Base-by-base conservation (phyloP, 2,113 vertebrate species). In the Perccottus glenii region DNA sequence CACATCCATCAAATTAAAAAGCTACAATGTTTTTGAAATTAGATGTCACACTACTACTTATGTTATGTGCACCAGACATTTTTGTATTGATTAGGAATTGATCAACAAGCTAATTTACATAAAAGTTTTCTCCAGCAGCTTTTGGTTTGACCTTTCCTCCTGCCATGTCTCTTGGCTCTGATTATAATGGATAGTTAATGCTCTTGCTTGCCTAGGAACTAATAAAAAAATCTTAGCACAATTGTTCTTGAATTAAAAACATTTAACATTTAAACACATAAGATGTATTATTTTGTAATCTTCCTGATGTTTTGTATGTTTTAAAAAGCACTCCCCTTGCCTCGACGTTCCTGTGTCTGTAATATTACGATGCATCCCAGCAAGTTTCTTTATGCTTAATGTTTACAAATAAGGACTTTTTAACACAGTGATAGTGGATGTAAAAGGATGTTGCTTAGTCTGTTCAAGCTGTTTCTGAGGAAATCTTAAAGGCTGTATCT, bases 81-180 rank as follows among this genome's bases (percentile, higher is more conserved):
- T 42, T 36, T 60, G 64, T 59, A 60, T 79, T 70, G 73, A 73
- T 76, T 64, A 80, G 61, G 51, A 59, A 77, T 60, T 73, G 69
- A 83, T 83, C 76, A 65, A 65, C 58, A 64, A 48, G 46, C 16
- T 14, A 46, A 63, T 70, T 43, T 57, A 33, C 48, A 52, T 35
- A 9, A 67, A 55, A 74, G 72, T 46, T 9, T 2, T 9, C 0
- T 19, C 4, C 40, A 19, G 2, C 47, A 12, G 5, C 60, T 14
- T 33, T 6, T 50, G 14, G 52, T 11, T 7, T 2, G 15, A 45
- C 49, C 27, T 42, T 16, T 5, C 6, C 15, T 56, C 50, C 36
- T 36, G 16, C 42, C 48, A 11, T 15, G 19, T 27, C 46, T n/a
- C 32, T 9, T 38, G 44, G 49, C 51, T 56, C 56, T 12, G 6